These are phyloP conservation scores for Drosophila melanosoma DNA, from an alignment of 2,888 invertebrate species.

Conservation along the genomic window DNA sequence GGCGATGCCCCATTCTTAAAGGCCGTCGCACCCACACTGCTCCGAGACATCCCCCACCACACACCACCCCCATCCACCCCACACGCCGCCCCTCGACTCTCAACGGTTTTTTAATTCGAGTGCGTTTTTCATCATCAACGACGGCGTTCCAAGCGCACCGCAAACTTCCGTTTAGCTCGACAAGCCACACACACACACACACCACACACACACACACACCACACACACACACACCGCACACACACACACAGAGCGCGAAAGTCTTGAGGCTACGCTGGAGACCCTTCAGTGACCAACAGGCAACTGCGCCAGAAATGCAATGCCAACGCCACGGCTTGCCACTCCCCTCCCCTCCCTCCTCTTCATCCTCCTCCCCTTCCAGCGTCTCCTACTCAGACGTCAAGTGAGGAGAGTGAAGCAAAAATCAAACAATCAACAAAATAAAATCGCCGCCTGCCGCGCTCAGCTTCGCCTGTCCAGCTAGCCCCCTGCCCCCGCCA, in stretches of 20 bases:
- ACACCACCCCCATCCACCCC: background rate
- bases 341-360: background rate
- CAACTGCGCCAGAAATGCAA: conserved; percentile 74
- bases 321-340: conserved; percentile 20
- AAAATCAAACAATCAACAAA: conserved; percentile 80
- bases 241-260: conserved; percentile 50
- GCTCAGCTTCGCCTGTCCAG: conserved; percentile 44
- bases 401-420: conserved; percentile 58
- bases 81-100: conserved; percentile 12
- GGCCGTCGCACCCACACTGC: conserved; percentile 1
- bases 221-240: background rate
- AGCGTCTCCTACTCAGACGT: conserved; percentile 19
- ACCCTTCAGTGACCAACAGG: conserved; percentile 72
- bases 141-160: conserved; percentile 35
- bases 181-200: conserved; percentile 40
- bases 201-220: background rate
- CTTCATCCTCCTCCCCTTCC: conserved; percentile 1
- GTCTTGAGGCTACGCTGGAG: conserved; percentile 79
- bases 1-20: conserved; percentile 4
- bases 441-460: conserved; percentile 67
- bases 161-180: conserved; percentile 66
- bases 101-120: conserved; percentile 73
- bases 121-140: conserved; percentile 79
- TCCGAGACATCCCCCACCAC: background rate
- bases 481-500: background rate